Percentiles rank a stretch among this genome's conserved stretches.
Conservation (phyloP, 2,888 invertebrate species). For the Atethmia centrago region DNA sequence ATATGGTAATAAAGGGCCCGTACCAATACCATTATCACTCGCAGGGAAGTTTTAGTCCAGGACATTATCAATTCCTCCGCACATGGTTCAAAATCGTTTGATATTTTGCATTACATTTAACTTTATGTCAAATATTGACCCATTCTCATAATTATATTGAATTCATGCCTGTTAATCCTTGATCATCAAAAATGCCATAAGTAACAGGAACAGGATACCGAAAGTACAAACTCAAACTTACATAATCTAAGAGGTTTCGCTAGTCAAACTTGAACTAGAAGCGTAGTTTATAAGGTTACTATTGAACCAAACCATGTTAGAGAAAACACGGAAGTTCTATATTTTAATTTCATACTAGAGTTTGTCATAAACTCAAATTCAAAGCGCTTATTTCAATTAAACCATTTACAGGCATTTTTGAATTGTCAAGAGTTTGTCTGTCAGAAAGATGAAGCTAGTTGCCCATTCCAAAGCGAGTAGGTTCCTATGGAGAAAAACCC, state of each 20-base stretch:
- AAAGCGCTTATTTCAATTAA: background rate
- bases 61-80: background rate
- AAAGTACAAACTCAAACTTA: conserved; percentile 2
- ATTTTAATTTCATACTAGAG: background rate
- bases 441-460: background rate
- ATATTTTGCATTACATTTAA: background rate
- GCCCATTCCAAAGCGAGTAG: no score
- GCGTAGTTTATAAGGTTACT: conserved; percentile 1
- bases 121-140: background rate
- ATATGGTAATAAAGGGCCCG: no score
- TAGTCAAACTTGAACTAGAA: conserved; percentile 5
- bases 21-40: no score
- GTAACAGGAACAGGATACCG: conserved; percentile 1
- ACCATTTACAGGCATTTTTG: background rate
- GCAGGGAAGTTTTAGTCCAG: no score
- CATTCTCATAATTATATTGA: background rate
- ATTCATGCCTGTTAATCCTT: background rate
- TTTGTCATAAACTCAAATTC: background rate
- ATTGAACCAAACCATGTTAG: background rate
- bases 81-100: background rate
- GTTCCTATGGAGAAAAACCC: background rate
- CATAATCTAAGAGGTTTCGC: conserved; percentile 6
- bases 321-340: background rate
- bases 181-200: background rate
- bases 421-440: background rate